Conservation (phyloP, 2,113 vertebrate species). For the Chitala chitala region DNA sequence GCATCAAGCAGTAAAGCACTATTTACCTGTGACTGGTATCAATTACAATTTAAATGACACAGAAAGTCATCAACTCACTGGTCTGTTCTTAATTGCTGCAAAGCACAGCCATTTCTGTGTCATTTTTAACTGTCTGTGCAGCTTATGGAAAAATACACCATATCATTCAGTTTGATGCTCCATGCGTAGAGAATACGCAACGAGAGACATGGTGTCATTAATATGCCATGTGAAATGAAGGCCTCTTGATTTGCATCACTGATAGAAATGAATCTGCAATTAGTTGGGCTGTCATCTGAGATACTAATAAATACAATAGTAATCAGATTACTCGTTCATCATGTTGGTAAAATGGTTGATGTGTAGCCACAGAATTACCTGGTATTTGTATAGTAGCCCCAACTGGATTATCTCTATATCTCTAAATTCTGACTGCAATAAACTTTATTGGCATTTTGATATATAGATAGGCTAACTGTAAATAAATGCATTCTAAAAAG, state of each 20-base stretch:
- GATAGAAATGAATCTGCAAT: neutral
- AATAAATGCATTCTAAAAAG: too few relatives aligned
- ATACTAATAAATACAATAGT: too few relatives aligned
- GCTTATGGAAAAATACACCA: neutral
- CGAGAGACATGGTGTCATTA: too few relatives aligned
- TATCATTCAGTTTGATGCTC: neutral
- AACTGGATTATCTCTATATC: too few relatives aligned
- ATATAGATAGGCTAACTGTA: too few relatives aligned
- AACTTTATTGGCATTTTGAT: too few relatives aligned
- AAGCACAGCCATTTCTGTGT: neutral
- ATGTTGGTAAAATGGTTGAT: neutral
- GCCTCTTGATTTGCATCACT: neutral
- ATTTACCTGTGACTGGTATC: neutral
- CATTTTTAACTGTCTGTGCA: neutral
- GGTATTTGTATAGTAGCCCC: too few relatives aligned
- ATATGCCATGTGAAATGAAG: neutral
- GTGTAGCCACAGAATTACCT: neutral
- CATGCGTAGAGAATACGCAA: neutral
- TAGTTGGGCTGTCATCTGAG: neutral
- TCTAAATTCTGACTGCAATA: too few relatives aligned
- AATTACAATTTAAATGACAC: neutral
- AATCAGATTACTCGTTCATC: neutral
- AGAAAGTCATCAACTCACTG: neutral
- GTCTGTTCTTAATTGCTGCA: too few relatives aligned
- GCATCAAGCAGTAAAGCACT: conserved; percentile 1